Evolutionary conservation across 1,140 invertebrate species (phyloP).

Genomic region (Oncopeltus fasciatus): DNA sequence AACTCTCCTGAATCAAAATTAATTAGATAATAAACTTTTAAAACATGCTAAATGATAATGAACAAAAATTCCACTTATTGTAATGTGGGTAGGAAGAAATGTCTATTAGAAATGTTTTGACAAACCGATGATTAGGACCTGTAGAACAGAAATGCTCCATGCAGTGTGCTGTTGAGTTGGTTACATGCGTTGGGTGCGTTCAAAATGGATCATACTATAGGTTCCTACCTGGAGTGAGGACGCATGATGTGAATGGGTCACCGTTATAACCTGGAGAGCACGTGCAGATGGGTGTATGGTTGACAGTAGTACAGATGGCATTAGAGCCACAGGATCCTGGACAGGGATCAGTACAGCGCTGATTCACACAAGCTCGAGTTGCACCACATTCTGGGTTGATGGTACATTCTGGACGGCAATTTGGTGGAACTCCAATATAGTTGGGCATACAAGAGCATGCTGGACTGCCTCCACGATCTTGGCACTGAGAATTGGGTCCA

Average conservation of each 20-base stretch:
- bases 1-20: too few species aligned
- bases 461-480: slow-evolving; percentile 30
- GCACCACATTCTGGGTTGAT: slow-evolving; percentile 37
- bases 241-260: slow-evolving; percentile 40
- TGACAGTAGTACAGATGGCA: slow-evolving; percentile 36
- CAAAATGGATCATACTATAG: background rate
- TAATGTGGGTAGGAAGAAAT: too few species aligned
- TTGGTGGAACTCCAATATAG: slow-evolving; percentile 37
- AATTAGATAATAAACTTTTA: too few species aligned
- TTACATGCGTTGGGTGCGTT: slow-evolving; percentile 5
- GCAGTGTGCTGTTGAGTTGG: background rate
- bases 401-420: slow-evolving; percentile 37
- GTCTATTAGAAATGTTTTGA: too few species aligned
- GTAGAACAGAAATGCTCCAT: background rate
- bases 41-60: too few species aligned
- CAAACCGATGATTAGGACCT: background rate
- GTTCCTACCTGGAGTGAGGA: slow-evolving; percentile 34
- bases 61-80: too few species aligned
- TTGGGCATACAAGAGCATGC: slow-evolving; percentile 35
- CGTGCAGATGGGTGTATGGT: slow-evolving; percentile 37
- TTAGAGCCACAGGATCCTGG: slow-evolving; percentile 39
- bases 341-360: slow-evolving; percentile 38
- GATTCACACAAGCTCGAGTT: slow-evolving; percentile 35
- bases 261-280: slow-evolving; percentile 38
- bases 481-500: slow-evolving; percentile 36